Percentiles rank a stretch among this genome's conserved stretches.
Evolutionary conservation across 2,113 vertebrate species (phyloP).

Genomic region (Diadophis punctatus): DNA sequence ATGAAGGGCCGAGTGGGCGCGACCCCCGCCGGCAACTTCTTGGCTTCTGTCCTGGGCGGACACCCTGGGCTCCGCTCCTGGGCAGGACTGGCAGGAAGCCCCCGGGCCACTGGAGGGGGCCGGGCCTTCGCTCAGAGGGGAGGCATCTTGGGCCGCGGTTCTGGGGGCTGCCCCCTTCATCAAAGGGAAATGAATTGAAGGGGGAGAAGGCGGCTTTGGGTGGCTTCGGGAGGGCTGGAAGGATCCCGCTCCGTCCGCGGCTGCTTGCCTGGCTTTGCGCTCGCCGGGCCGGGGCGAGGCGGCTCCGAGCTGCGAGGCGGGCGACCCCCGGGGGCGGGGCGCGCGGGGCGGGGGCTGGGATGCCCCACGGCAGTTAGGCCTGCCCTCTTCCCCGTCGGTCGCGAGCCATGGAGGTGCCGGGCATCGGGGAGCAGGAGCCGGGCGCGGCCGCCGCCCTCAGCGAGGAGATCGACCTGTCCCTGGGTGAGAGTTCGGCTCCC

Average conservation of each 20-base stretch:
- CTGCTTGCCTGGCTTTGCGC: not conserved
- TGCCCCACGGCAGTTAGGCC: not conserved
- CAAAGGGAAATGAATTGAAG: too few species aligned
- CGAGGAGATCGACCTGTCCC: constrained; percentile 50
- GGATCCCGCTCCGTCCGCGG: not conserved
- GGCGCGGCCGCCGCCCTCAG: not conserved
- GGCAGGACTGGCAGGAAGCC: too few species aligned
- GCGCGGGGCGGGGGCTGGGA: not conserved
- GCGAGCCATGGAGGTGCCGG: not conserved
- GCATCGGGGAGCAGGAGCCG: not conserved
- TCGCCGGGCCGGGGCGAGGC: not conserved
- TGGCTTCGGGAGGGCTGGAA: not conserved
- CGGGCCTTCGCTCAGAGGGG: not conserved
- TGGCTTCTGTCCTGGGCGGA: not conserved
- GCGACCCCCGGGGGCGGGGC: not conserved
- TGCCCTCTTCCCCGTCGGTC: not conserved
- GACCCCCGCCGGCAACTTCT: not conserved
- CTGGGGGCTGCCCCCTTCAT: not conserved
- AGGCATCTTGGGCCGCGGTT: too few species aligned
- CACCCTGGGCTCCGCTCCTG: too few species aligned
- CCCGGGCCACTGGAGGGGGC: not conserved
- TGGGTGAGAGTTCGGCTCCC: constrained; percentile 23
- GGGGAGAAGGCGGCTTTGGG: not conserved
- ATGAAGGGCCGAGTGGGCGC: not conserved
- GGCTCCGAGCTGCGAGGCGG: not conserved